These are phyloP conservation scores for Sceloporus tristichus DNA, from an alignment of 2,113 vertebrate genomes.

Conservation along the genomic window DNA sequence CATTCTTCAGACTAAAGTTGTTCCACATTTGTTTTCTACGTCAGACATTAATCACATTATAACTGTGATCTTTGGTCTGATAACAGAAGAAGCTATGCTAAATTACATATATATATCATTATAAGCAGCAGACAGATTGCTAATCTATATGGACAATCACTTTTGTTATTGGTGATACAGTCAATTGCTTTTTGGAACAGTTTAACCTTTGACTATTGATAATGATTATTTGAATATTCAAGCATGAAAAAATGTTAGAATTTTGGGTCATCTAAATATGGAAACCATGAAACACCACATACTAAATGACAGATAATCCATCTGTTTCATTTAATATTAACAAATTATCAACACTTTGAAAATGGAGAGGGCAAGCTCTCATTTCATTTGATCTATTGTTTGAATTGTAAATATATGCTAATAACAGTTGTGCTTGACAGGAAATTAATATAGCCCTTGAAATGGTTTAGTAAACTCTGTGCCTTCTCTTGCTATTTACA, in stretches of 20 bases:
- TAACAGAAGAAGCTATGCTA: conserved; percentile 61
- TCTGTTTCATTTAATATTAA: too few species aligned
- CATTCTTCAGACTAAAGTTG: conserved; percentile 67
- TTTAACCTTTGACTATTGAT: conserved; percentile 45
- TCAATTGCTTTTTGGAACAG: conserved; percentile 52
- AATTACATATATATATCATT: conserved; percentile 35
- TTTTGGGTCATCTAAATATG: conserved; percentile 28
- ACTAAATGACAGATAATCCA: not conserved
- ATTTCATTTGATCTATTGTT: not conserved
- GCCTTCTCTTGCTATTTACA: not conserved
- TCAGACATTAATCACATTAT: conserved; percentile 61
- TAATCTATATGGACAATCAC: conserved; percentile 65
- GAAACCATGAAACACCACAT: not conserved
- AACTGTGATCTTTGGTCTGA: conserved; percentile 64
- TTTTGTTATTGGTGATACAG: conserved; percentile 38
- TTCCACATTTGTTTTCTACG: conserved; percentile 69
- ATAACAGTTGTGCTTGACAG: not conserved
- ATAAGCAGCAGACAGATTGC: conserved; percentile 56
- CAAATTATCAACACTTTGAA: not conserved
- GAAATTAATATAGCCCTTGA: not conserved
- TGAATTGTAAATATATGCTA: not conserved
- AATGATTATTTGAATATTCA: conserved; percentile 45
- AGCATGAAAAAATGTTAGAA: conserved; percentile 41
- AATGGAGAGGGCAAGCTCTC: not conserved
- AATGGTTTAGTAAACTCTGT: not conserved